phyloP scores from a whole-genome alignment of 2,797 vertebrate species.

The Rhinoraja longicauda region DNA sequence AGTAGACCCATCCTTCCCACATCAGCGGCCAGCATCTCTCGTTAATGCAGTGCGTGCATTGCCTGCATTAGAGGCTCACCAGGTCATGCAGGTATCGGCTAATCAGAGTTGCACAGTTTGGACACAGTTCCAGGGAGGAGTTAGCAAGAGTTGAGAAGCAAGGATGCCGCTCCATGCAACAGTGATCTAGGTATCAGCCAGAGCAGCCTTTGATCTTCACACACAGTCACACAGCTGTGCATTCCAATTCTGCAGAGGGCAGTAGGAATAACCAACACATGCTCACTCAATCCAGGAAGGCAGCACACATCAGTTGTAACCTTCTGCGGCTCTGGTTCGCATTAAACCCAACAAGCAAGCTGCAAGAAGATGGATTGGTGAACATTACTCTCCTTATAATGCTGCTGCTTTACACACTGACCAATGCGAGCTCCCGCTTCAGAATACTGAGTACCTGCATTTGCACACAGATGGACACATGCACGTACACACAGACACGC shows the following conservation, averaged over 20 bases:
- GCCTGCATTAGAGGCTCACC: neutral
- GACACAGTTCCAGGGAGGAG: neutral
- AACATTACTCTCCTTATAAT: constrained; percentile 30
- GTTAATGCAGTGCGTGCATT: neutral
- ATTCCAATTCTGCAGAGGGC: constrained; percentile 14
- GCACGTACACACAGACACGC: neutral
- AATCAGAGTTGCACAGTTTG: constrained; percentile 3
- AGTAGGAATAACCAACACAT: neutral
- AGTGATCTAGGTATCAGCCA: constrained; percentile 31
- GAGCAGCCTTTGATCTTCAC: neutral
- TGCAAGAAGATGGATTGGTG: constrained; percentile 18
- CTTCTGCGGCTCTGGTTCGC: constrained; percentile 33
- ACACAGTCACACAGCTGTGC: constrained; percentile 30
- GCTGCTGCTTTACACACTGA: neutral
- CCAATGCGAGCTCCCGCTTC: constrained; percentile 1
- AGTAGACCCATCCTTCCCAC: neutral
- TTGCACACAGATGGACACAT: neutral
- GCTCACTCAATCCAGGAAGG: constrained; percentile 20
- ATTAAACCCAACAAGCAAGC: constrained; percentile 23
- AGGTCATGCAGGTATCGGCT: constrained; percentile 2
- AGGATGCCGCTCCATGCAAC: neutral
- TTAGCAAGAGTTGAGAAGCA: neutral
- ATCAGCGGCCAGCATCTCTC: neutral
- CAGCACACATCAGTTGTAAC: constrained; percentile 30
- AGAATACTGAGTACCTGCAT: neutral